phyloP scores from a whole-genome alignment of 2,888 invertebrate species.

The Laothoe populi region DNA sequence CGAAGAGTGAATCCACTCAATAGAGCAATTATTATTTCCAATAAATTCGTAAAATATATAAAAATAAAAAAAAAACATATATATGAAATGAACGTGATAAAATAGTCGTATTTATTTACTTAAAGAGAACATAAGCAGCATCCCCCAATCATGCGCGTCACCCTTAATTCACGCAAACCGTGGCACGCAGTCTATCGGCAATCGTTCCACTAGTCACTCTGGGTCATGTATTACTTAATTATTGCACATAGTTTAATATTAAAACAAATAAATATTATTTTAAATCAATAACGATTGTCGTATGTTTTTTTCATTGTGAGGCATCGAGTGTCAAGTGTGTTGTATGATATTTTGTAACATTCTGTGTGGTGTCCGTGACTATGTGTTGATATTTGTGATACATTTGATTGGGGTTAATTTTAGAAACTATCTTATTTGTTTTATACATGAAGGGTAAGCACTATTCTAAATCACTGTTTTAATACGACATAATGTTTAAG shows the following conservation, averaged over 20 bases:
- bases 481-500: not conserved
- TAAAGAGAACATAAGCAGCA: slow-evolving; percentile 59
- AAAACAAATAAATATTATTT: slow-evolving; percentile 40
- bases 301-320: slow-evolving; percentile 31
- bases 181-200: slow-evolving; percentile 74
- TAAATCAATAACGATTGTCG: not conserved
- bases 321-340: not conserved
- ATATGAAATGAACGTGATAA: not conserved
- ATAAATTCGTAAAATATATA: not conserved
- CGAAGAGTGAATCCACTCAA: not conserved
- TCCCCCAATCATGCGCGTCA: slow-evolving; percentile 75
- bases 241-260: slow-evolving; percentile 42
- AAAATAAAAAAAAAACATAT: not conserved
- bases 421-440: slow-evolving; percentile 54
- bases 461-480: not conserved
- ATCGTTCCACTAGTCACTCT: slow-evolving; percentile 68
- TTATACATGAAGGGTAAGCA: slow-evolving; percentile 78
- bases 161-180: slow-evolving; percentile 62
- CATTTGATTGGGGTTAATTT: slow-evolving; percentile 36
- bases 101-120: slow-evolving; percentile 55
- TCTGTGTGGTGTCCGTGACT: slow-evolving; percentile 12
- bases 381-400: slow-evolving; percentile 27
- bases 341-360: slow-evolving; percentile 16
- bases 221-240: slow-evolving; percentile 50
- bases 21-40: not conserved